These are phyloP conservation scores for Cantharis rustica DNA, from an alignment of 2,888 invertebrate genomes.

Conservation along the genomic window DNA sequence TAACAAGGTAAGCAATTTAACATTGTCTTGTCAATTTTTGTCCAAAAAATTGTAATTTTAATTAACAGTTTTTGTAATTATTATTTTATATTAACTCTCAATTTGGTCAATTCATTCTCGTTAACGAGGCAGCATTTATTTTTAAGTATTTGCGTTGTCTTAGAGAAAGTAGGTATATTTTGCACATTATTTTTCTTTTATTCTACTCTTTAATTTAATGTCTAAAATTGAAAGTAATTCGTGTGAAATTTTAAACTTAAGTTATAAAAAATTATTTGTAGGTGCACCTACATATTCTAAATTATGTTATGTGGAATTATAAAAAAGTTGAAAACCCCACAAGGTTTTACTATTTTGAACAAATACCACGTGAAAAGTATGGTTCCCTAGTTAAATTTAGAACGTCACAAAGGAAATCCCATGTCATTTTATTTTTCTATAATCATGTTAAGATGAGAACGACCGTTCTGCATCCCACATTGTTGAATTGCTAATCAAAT, in stretches of 20 bases:
- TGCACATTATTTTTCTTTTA: background rate
- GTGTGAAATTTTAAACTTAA: background rate
- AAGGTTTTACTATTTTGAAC: background rate
- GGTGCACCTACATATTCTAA: background rate
- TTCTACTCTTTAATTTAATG: background rate
- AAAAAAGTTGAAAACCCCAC: background rate
- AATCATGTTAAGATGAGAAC: background rate
- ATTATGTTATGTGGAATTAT: background rate
- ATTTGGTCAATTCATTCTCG: background rate
- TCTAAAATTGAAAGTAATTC: background rate
- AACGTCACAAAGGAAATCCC: background rate
- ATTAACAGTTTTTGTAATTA: background rate
- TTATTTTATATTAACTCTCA: background rate
- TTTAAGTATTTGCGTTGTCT: background rate
- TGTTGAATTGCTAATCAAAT: background rate
- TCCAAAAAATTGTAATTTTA: background rate
- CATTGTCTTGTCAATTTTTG: background rate
- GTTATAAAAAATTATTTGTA: background rate
- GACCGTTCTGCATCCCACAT: background rate
- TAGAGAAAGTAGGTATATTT: background rate
- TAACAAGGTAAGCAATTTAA: background rate
- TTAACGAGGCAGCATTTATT: background rate
- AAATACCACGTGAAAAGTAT: background rate
- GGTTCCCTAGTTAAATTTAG: background rate
- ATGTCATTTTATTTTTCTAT: background rate